These are phyloP conservation scores for Anthopleura sola DNA, from an alignment of 64 coral and sea anemone genomes.

Conservation along the genomic window DNA sequence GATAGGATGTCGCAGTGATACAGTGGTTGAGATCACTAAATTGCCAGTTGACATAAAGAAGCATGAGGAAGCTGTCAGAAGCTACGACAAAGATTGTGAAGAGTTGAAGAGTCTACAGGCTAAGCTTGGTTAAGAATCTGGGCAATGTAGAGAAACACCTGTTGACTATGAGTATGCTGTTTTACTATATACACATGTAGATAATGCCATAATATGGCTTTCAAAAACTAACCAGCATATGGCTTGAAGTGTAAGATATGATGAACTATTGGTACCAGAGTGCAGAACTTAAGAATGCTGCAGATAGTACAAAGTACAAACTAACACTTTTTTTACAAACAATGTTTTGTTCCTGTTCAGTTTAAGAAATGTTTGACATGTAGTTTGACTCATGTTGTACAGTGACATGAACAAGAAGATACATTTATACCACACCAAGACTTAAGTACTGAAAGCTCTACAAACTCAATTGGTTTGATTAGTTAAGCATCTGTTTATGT, in stretches of 20 bases:
- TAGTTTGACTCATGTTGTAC: background rate
- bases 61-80: background rate
- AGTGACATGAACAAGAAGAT: background rate
- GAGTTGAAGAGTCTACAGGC: background rate
- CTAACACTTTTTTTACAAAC: too few relatives aligned
- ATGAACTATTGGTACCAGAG: too few relatives aligned
- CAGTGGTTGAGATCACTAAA: conserved; percentile 1
- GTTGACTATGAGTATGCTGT: background rate
- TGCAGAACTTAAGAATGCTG: too few relatives aligned
- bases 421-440: background rate
- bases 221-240: too few relatives aligned
- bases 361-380: background rate
- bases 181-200: too few relatives aligned
- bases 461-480: too few relatives aligned
- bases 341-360: background rate
- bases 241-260: too few relatives aligned
- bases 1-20: background rate
- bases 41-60: background rate
- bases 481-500: too few relatives aligned
- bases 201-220: too few relatives aligned
- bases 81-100: background rate
- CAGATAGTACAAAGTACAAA: too few relatives aligned
- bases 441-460: background rate
- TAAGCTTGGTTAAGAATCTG: background rate
- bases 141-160: background rate